phyloP scores from a whole-genome alignment of 2,797 vertebrate genomes.

The Agapornis canus region DNA sequence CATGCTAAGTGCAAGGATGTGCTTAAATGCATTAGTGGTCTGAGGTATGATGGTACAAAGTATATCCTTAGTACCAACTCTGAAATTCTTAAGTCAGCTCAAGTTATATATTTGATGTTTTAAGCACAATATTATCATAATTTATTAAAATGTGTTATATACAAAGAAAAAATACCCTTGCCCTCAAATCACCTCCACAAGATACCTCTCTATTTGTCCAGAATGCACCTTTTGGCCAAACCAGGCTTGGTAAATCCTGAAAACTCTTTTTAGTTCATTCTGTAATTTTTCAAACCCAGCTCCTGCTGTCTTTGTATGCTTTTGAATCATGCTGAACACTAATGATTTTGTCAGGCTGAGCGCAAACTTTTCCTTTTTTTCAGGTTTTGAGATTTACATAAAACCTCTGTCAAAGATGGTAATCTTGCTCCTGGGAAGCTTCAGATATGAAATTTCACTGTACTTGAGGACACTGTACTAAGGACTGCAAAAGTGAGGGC shows the following conservation, averaged over 20 bases:
- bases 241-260: not conserved
- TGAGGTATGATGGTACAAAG: not conserved
- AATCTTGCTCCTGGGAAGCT: not conserved
- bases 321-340: not conserved
- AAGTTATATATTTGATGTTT: not conserved
- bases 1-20: not conserved
- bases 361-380: not conserved
- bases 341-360: not conserved
- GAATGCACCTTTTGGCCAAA: not conserved
- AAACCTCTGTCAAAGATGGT: not conserved
- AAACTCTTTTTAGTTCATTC: not conserved
- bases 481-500: too few species aligned
- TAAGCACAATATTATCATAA: not conserved
- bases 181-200: not conserved
- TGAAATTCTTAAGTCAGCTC: not conserved
- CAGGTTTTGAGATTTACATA: not conserved
- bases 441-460: not conserved
- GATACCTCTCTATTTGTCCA: not conserved
- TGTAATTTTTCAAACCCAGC: not conserved
- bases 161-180: not conserved
- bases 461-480: too few species aligned
- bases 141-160: not conserved
- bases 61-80: not conserved
- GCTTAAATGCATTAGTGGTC: not conserved
- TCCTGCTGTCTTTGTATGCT: not conserved